Base-by-base conservation (phyloP, 1,140 invertebrate species). In the Telenomus remus region DNA sequence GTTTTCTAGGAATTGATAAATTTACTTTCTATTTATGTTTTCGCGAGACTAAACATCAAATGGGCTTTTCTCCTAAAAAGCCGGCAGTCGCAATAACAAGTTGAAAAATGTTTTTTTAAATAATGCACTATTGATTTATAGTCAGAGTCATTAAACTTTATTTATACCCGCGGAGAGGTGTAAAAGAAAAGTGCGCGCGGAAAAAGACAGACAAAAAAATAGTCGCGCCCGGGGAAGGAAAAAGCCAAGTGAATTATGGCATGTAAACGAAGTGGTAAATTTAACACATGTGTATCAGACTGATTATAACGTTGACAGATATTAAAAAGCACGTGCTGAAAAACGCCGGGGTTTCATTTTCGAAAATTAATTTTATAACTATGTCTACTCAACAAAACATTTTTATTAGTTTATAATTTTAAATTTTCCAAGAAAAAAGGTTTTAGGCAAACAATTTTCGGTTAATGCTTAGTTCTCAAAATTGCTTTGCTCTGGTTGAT, bases 271-370 rank as follows among this genome's bases (percentile, higher is more conserved):
- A 60, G 33, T 70, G 66, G 66, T 70, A 61, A 55, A 70, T 70
- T 70, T 70, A 60, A 70, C 56, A 50, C 66, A 27, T 12, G 66
- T 70, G 56, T 60, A 53, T 54, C 39, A 12, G 55, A 33, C 55
- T 70, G 66, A 70, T 70, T 70, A 70, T 44, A 61, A 55, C 66
- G 66, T 70, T 70, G 66, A 70, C 66, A 60, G 57, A 61, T 70
- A 70, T 70, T 48, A 61, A 61, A 61, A 70, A 60, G 56, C 44
- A 19, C 15, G 66, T 43, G 66, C 42, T 44, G 66, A 70, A 70
- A n/a, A 60, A 70, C 11, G 35, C 33, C 15, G 11, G 12, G 43
- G 19, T 54, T 60, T 69, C 33, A 69, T 69, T 69, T 69, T n/a
- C 43, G 55, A 8, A 69, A 69, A 69, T 69, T 69, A 69, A 60